Evolutionary conservation across 2,888 invertebrate species (phyloP).

Genomic region (Scaptomyza tumidula): DNA sequence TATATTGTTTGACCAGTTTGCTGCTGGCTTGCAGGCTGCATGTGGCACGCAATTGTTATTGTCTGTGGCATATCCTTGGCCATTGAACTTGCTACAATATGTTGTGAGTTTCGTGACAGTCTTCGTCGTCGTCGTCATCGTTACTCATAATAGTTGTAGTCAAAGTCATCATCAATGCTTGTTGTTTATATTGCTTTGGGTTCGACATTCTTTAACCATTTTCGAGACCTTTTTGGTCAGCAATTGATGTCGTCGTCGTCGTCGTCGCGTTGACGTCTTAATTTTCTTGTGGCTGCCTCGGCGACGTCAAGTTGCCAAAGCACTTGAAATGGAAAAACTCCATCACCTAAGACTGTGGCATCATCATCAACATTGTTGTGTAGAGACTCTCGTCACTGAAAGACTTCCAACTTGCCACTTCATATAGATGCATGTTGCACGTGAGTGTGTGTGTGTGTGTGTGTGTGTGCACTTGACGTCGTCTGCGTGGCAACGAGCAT

Average conservation of each 20-base stretch:
- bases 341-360: too few species aligned
- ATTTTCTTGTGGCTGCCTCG: conserved; percentile 57
- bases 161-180: conserved; percentile 47
- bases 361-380: too few species aligned
- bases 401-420: conserved; percentile 49
- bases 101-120: conserved; percentile 59
- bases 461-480: conserved; percentile 65
- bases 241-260: conserved; percentile 61
- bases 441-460: conserved; percentile 30
- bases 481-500: conserved; percentile 54
- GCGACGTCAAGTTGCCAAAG: conserved; percentile 63
- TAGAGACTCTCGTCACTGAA: background rate
- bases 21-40: conserved; percentile 58
- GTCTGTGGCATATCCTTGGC: conserved; percentile 64
- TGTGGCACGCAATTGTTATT: conserved; percentile 75
- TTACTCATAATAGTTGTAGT: conserved; percentile 20
- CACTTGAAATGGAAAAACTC: conserved; percentile 59
- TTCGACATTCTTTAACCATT: conserved; percentile 59
- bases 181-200: conserved; percentile 63
- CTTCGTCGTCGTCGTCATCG: conserved; percentile 12
- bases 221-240: conserved; percentile 52
- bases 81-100: conserved; percentile 67
- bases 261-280: conserved; percentile 72
- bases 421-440: conserved; percentile 21
- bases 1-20: conserved; percentile 31